Percentiles rank a stretch among this genome's conserved stretches.
phyloP scores from a whole-genome alignment of 2,797 vertebrate genomes.

The Todus mexicanus region DNA sequence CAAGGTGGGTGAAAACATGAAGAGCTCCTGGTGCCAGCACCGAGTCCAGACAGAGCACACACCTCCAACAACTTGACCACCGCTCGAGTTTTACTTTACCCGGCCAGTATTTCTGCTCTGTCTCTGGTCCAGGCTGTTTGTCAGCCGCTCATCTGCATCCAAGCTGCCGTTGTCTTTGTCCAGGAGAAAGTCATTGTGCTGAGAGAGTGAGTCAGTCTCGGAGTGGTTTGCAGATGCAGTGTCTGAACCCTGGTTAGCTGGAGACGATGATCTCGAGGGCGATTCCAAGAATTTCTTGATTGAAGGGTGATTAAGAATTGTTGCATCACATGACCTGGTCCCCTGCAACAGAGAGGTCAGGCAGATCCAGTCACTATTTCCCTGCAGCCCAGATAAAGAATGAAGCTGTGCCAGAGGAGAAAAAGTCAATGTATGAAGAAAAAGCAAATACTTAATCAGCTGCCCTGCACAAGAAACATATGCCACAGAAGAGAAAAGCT shows the following conservation, averaged over 20 bases:
- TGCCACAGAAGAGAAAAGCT: neutral
- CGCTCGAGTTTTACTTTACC: slow-evolving; percentile 72
- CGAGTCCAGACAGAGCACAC: slow-evolving; percentile 22
- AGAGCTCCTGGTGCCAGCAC: slow-evolving; percentile 32
- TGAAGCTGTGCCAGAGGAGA: neutral
- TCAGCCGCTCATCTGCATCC: slow-evolving; percentile 78
- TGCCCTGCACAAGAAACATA: neutral
- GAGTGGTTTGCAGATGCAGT: slow-evolving; percentile 91
- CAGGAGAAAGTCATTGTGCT: slow-evolving; percentile 84
- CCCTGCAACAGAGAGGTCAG: slow-evolving; percentile 72
- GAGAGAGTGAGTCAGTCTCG: slow-evolving; percentile 91
- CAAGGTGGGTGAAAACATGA: slow-evolving; percentile 10
- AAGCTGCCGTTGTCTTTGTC: slow-evolving; percentile 81
- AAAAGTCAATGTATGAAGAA: neutral
- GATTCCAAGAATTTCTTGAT: slow-evolving; percentile 94
- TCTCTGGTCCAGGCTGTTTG: slow-evolving; percentile 77
- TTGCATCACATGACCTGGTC: slow-evolving; percentile 82
- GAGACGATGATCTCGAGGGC: slow-evolving; percentile 93
- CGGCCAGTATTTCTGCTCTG: slow-evolving; percentile 82
- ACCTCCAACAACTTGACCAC: neutral
- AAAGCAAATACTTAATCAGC: slow-evolving; percentile 22
- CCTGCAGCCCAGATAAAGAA: neutral
- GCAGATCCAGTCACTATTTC: neutral
- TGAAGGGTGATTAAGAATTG: slow-evolving; percentile 93
- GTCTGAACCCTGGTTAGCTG: slow-evolving; percentile 94